Base-by-base conservation (phyloP, 1,140 invertebrate genomes). In the Mya arenaria region DNA sequence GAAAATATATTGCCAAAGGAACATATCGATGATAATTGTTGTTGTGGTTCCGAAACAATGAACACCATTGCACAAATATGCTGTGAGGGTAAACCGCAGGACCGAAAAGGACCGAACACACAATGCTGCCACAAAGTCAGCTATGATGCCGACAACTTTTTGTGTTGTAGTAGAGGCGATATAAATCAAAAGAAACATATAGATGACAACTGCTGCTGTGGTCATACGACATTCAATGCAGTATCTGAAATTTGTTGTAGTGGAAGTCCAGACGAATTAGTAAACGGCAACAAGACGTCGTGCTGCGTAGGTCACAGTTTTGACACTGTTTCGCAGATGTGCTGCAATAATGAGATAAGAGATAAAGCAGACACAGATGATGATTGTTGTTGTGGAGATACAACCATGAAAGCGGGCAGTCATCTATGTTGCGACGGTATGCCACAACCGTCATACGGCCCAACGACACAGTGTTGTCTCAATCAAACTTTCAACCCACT, bases 381-480 rank as follows among this genome's bases (percentile, higher is more conserved):
- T 28, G 25, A 78, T 63, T 78, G 74, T 52, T 78, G 74, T 32
- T 78, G 74, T 23, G 74, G 74, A 37, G 44, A 34, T n/a, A 56
- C 60, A 8, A 78, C 74, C 23, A 30, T 66, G 10, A 78, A 78
- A 34, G 34, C 41, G 41, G 23, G 66, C n/a, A 56, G 17, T n/a
- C 52, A 75, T 60, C 28, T 75, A 15, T 75, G 72, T 62, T 75
- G 72, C 39, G 36, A 13, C 23, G 72, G 37, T n/a, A 62, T 60
- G 0, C 52, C 65, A 68, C 60, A 62, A 62, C 23, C 23, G 30
- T 23, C 19, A 62, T 62, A 62, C 30, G 60, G 3, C 5, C 23
- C 68, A 15, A 72, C 25, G 39, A 48, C 68, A 10, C 15, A 72
- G 8, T 75, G 72, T 39, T 75, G 72, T 39, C 34, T 58, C 17